Base-by-base conservation (phyloP, 2,113 vertebrate genomes). In the Phalacrocorax carbo region DNA sequence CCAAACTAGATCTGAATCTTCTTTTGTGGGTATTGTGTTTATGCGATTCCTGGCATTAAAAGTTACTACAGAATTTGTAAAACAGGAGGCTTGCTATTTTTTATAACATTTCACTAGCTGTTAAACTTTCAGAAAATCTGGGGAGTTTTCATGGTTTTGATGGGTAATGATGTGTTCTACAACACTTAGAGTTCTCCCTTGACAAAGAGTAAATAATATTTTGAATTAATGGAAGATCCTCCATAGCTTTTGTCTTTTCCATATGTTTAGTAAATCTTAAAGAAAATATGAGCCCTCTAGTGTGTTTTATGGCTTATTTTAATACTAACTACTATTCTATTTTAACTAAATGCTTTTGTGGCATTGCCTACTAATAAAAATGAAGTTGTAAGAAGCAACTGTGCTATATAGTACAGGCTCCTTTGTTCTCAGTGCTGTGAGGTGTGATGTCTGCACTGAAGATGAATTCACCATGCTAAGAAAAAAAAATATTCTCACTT, bases 271-370 rank as follows among this genome's bases (percentile, higher is more conserved):
- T 94, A 96, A 94, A 81, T 76, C 72, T 95, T 86, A 93, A 97
- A 92, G 44, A 81, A 40, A 64, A 94, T 96, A 91, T 92, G 83
- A 96, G 75, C 44, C 69, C 71, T 36, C 51, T 44, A 92, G 88
- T 54, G 29, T 95, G 68, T 65, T 97, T 97, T 86, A 95, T 88
- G 72, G 54, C 78, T 94, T 95, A 84, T 88, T 96, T 77, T 88
- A 95, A 78, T 42, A 48, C 65, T 94, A 94, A 97, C 60, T 94
- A 91, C 85, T 66, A 49, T 88, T 96, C 96, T 92, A 91, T 81
- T 97, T 96, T 95, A 97, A 90, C 80, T 82, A 96, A 97, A 96
- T 82, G 80, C 78, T 79, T 94, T 95, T 94, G 73, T 29, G 48
- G 46, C 77, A 71, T 81, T 82, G 76, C 73, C 79, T 91, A 46